Conservation (phyloP, 2,113 vertebrate genomes). For the Seriola dumerili region DNA sequence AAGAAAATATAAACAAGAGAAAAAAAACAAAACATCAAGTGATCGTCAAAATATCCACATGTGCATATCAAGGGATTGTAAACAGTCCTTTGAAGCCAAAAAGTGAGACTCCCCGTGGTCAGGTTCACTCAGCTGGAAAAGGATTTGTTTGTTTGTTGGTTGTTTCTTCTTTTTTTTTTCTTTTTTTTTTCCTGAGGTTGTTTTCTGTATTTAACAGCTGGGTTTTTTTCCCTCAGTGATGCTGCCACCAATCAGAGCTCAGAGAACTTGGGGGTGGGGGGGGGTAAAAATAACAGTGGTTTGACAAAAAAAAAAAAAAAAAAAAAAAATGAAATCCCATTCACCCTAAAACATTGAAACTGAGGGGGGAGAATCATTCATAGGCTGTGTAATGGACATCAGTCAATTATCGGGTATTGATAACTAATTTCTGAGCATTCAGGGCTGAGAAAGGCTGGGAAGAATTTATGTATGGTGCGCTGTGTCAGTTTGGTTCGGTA, state of each 20-base stretch:
- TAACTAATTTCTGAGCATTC: slow-evolving; percentile 15
- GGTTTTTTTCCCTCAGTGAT: slow-evolving; percentile 51
- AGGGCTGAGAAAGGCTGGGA: not conserved
- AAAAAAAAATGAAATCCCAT: slow-evolving; percentile 50
- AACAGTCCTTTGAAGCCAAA: slow-evolving; percentile 80
- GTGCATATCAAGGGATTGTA: slow-evolving; percentile 83
- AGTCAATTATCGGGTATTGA: slow-evolving; percentile 4
- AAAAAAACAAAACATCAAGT: slow-evolving; percentile 73
- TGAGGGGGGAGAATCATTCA: slow-evolving; percentile 18
- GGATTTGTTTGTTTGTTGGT: slow-evolving; percentile 54
- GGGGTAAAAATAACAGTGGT: slow-evolving; percentile 51
- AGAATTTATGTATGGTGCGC: not conserved
- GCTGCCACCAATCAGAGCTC: slow-evolving; percentile 60
- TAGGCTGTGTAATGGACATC: not conserved
- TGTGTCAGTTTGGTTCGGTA: slow-evolving; percentile 23
- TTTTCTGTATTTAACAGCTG: slow-evolving; percentile 55
- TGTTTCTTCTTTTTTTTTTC: slow-evolving; percentile 18
- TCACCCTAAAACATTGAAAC: slow-evolving; percentile 35
- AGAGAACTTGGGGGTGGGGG: slow-evolving; percentile 33
- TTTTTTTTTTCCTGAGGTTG: slow-evolving; percentile 70
- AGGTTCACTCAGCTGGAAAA: slow-evolving; percentile 55
- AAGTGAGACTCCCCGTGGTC: slow-evolving; percentile 49
- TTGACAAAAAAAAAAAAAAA: slow-evolving; percentile 32
- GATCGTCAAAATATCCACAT: slow-evolving; percentile 81
- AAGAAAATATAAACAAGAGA: slow-evolving; percentile 64